phyloP scores from a whole-genome alignment of 2,797 vertebrate genomes.

The Sebastes hubbsi region DNA sequence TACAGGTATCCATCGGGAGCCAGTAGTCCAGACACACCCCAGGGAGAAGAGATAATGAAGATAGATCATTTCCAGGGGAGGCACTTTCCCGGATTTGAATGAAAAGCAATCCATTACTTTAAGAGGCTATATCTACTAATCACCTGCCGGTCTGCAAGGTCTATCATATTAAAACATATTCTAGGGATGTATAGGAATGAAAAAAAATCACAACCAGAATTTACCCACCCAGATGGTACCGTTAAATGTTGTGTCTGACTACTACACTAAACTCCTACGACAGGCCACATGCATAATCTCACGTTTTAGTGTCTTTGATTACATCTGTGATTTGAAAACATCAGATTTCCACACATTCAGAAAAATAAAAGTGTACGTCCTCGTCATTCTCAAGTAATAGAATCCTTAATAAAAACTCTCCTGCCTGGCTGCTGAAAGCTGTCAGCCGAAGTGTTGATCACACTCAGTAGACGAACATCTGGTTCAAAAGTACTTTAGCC shows the following conservation, averaged over 20 bases:
- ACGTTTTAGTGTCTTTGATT: neutral
- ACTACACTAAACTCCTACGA: neutral
- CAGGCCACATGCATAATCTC: neutral
- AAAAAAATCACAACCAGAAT: neutral
- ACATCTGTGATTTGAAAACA: neutral
- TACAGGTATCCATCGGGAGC: neutral
- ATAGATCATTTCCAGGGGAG: neutral
- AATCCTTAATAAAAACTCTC: neutral
- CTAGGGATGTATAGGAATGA: neutral
- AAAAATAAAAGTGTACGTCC: neutral
- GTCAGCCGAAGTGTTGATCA: neutral
- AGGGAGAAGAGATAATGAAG: neutral
- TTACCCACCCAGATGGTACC: neutral
- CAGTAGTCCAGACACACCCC: neutral
- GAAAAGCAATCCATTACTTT: neutral
- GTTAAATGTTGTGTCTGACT: neutral
- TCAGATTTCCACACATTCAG: neutral
- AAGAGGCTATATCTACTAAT: neutral
- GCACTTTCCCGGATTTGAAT: neutral
- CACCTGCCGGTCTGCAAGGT: neutral
- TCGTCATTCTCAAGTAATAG: neutral
- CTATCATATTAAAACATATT: neutral
- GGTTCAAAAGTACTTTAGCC: neutral
- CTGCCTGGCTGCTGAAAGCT: neutral
- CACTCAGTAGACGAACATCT: neutral